These are phyloP conservation scores for Euura saliciscinereae DNA, from an alignment of 1,140 invertebrate species.

Conservation along the genomic window DNA sequence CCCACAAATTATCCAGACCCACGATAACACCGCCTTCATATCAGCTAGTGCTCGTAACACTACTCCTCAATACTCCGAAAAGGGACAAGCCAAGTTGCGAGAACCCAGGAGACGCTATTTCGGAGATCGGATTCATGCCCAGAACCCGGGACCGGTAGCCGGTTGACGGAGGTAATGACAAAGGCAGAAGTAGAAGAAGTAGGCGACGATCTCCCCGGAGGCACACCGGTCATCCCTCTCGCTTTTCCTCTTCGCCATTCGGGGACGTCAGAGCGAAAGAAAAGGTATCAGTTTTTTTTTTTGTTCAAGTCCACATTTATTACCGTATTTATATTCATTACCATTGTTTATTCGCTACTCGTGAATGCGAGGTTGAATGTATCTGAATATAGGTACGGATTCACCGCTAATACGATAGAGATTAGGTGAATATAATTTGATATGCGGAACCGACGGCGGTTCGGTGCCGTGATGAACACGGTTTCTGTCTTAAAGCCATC, in stretches of 20 bases:
- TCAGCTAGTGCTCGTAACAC: no score
- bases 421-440: slow-evolving; percentile 47
- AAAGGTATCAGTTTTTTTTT: no score
- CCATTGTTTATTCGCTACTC: neutral
- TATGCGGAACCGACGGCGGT: slow-evolving; percentile 22
- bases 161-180: slow-evolving; percentile 54
- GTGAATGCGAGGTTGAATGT: no score
- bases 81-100: no score
- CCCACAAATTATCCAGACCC: no score
- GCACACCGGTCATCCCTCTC: no score
- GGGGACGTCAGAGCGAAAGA: no score
- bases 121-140: slow-evolving; percentile 6
- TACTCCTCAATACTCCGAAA: no score
- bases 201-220: slow-evolving; percentile 32
- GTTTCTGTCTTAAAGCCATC: slow-evolving; percentile 48
- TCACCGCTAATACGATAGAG: slow-evolving; percentile 13
- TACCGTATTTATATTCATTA: neutral
- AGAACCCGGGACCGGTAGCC: slow-evolving; percentile 31
- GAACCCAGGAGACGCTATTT: slow-evolving; percentile 3
- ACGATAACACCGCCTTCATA: no score
- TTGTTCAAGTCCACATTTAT: neutral
- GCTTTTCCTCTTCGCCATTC: no score
- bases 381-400: no score
- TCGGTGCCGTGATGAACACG: slow-evolving; percentile 38
- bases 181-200: no score